Base-by-base conservation (phyloP, 2,888 invertebrate genomes). In the Elysia crispata region DNA sequence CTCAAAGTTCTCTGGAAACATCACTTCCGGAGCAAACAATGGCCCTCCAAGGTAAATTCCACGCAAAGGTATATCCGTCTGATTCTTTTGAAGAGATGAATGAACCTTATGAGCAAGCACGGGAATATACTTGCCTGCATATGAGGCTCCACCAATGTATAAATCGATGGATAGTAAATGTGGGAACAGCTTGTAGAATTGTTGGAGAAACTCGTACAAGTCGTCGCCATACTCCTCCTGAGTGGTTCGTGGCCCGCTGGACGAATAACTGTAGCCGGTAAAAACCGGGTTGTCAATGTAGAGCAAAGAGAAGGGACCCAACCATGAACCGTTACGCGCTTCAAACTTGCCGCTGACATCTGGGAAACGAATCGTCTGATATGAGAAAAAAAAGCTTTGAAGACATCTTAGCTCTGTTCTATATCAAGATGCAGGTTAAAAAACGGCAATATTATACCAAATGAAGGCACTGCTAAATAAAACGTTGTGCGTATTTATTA, bases 261-360 rank as follows among this genome's bases (percentile, higher is more conserved):
- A 94, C 0, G 98, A 97, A 88, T 97, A 97, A 92, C 97, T 97
- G 90, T 95, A 98, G 0, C 98, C 98, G 50, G 89, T 89, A 8
- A 89, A 90, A 0, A 96, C 98, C 0, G 98, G 98, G 92, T 97
- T 98, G 91, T 98, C 81, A 33, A 81, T 67, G 28, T 81, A 81
- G 20, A 81, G 69, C 74, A 81, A 69, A 18, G 81, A 74, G 69
- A 77, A 77, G 23, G 70, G 15, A 1, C 66, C 25, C 23, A 66
- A 60, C 81, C 81, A 81, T 0, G 77, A 23, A 1, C 57, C n/a
- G n/a, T n/a, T n/a, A n/a, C n/a, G n/a, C n/a, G n/a, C n/a, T n/a
- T n/a, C n/a, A 5, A 0, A 30, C 3, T n/a, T 76, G 60, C 8
- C 54, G 54, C 11, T 50, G 5, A 31, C 72, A 70, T 5, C 5